Evolutionary conservation across 2,113 vertebrate genomes (phyloP).

Genomic region (Hiodon tergisus): DNA sequence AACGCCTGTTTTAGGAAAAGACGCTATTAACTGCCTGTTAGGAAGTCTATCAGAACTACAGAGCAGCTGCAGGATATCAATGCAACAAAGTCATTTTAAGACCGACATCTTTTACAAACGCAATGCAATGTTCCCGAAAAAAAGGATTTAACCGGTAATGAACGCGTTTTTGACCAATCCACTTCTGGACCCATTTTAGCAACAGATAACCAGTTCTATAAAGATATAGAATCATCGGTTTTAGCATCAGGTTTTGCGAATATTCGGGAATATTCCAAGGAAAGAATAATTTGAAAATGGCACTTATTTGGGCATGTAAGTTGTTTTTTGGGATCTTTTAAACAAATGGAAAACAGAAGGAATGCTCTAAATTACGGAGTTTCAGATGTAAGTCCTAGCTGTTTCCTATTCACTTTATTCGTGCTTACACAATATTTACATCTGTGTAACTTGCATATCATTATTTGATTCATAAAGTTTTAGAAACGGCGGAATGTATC

Average conservation of each 20-base stretch:
- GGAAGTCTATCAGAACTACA: constrained; percentile 14
- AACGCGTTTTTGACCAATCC: background rate
- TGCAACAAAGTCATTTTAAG: constrained; percentile 4
- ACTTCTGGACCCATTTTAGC: constrained; percentile 27
- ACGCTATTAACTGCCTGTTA: constrained; percentile 18
- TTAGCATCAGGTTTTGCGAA: constrained; percentile 38
- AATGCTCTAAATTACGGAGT: constrained; percentile 54
- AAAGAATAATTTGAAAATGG: constrained; percentile 44
- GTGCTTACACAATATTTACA: background rate
- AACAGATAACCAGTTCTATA: constrained; percentile 22
- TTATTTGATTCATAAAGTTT: background rate
- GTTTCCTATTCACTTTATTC: background rate
- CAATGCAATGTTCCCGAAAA: background rate
- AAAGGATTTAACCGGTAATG: constrained; percentile 22
- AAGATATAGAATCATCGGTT: background rate
- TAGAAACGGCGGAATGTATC: background rate
- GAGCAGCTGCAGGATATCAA: constrained; percentile 5
- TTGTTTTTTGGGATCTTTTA: constrained; percentile 33
- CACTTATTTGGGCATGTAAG: constrained; percentile 42
- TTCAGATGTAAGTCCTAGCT: constrained; percentile 56
- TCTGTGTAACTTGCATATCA: background rate
- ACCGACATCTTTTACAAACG: background rate
- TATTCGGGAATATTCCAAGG: constrained; percentile 30
- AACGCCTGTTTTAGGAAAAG: constrained; percentile 8
- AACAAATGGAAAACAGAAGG: constrained; percentile 44